Evolutionary conservation across 2,888 invertebrate species (phyloP).

Genomic region (Cephus nigrinus): DNA sequence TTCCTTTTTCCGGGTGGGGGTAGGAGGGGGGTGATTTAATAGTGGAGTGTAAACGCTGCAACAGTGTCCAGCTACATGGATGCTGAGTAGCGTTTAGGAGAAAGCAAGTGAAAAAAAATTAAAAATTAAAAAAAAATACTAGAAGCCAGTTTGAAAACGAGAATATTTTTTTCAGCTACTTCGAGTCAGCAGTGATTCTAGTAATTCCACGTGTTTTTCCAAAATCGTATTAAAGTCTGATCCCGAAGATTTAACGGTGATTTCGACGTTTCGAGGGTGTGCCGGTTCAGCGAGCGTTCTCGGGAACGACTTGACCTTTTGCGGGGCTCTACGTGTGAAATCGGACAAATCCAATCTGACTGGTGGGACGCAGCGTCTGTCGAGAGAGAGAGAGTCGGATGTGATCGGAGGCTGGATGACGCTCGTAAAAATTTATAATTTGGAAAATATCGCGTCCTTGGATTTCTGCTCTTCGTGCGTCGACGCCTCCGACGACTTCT

Average conservation of each 20-base stretch:
- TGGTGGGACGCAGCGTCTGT: constrained; percentile 38
- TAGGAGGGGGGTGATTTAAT: constrained; percentile 28
- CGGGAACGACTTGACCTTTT: constrained; percentile 1
- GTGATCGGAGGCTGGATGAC: constrained; percentile 22
- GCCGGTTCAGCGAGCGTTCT: not conserved
- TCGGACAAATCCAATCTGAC: constrained; percentile 61
- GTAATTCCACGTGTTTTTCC: no score
- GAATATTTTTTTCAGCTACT: no score
- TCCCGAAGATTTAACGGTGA: no score
- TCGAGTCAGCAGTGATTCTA: no score
- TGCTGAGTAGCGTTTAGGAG: no score
- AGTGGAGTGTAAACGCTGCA: constrained; percentile 19
- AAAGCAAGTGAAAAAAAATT: no score
- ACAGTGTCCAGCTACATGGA: no score
- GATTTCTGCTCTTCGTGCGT: constrained; percentile 2
- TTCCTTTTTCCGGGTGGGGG: constrained; percentile 40
- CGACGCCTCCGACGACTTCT: not conserved
- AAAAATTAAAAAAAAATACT: no score
- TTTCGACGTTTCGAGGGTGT: not conserved
- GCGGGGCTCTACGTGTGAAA: constrained; percentile 43
- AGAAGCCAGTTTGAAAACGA: no score
- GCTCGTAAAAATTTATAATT: constrained; percentile 67
- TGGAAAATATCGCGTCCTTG: constrained; percentile 58
- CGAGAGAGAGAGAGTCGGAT: constrained; percentile 21
- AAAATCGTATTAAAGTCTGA: no score